Evolutionary conservation across 2,888 invertebrate genomes (phyloP), one percentile per base, ranked within the genome.

Genomic region (Drosophila koepferae): DNA sequence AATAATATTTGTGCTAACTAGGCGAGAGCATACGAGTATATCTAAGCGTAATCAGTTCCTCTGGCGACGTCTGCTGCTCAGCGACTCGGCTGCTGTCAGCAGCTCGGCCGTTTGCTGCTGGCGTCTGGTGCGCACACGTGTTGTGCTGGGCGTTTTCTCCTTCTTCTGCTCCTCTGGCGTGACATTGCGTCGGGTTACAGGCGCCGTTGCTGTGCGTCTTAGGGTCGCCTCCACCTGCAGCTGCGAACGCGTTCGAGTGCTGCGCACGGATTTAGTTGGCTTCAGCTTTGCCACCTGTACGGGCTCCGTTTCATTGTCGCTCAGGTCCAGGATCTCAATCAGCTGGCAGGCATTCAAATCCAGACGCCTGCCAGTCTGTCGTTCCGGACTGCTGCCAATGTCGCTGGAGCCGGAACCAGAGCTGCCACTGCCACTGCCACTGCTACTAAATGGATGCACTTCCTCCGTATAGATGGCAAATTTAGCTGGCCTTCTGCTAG

Each of bases 341-440:
- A 69, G n/a, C 55, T 88, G 88, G 43, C 88, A 79, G 28, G 74
- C 59, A 63, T 90, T 84, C 2, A 81, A 40, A 40, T 81, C 77
- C 6, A 70, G 46, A 16, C 41, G 62, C 44, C 70, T 40, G 16
- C 20, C 12, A 20, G 23, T 34, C 44, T 63, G 64, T 43, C 41
- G 12, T 28, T 73, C 63, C 8, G 70, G 53, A 46, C 68, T 69
- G 49, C 51, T 59, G 69, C 23, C n/a, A 0, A 10, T 38, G 0
- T 55, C 69, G 14, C 67, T 68, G 36, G 36, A 36, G 36, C 36
- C 36, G 38, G n/a, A 12, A 14, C 36, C 43, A 34, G 48, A 61
- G 31, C 55, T 38, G 36, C 53, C 43, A 65, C 36, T 16, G 40
- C 36, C 23, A 43, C 34, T 62, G 1, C 38, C 16, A 40, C 38